Conservation (phyloP, 2,888 invertebrate species). For the Strigamia transsilvanica region DNA sequence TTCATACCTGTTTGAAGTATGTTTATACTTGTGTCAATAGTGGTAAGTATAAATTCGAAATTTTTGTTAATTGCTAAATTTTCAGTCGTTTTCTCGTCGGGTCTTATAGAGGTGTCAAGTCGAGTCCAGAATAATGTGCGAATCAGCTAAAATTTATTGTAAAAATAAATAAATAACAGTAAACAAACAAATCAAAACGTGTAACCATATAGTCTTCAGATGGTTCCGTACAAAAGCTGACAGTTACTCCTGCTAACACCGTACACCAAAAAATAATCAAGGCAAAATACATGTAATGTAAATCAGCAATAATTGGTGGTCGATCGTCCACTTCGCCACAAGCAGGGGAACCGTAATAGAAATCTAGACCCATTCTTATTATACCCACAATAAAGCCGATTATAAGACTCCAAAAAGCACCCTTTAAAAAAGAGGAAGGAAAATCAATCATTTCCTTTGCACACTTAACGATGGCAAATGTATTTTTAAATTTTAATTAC, state of each 20-base stretch:
- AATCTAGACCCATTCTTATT: conserved; percentile 65
- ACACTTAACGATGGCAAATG: not conserved
- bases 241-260: conserved; percentile 59
- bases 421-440: conserved; percentile 59
- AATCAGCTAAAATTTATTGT: conserved; percentile 21
- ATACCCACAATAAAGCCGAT: conserved; percentile 64
- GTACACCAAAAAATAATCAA: conserved; percentile 64
- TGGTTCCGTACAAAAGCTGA: conserved; percentile 61
- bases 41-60: not conserved
- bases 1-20: not conserved
- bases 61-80: not conserved
- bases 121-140: conserved; percentile 51
- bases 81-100: conserved; percentile 13
- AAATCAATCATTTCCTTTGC: not conserved
- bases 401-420: conserved; percentile 66
- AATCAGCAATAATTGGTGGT: conserved; percentile 62
- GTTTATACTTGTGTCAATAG: not conserved
- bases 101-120: conserved; percentile 4
- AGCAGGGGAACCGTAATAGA: conserved; percentile 63
- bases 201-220: conserved; percentile 59
- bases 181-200: not conserved
- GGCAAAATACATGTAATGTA: conserved; percentile 68
- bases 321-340: conserved; percentile 65
- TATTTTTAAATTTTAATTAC: conserved; percentile 57
- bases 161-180: not conserved